These are phyloP conservation scores for Anastatus disparis DNA, from an alignment of 1,140 invertebrate genomes.

Conservation along the genomic window DNA sequence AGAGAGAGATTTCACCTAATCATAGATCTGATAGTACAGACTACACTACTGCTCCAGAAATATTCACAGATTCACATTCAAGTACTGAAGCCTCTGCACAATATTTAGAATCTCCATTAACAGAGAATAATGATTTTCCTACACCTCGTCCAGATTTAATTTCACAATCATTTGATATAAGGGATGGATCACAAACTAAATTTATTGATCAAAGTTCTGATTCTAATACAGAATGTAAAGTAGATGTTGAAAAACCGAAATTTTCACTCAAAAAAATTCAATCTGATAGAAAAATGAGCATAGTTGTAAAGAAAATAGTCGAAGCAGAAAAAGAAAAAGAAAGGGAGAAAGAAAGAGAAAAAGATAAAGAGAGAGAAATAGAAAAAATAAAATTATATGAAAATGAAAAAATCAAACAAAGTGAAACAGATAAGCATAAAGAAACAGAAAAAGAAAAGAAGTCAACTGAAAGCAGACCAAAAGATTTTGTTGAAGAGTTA, in stretches of 20 bases:
- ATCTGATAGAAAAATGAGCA: conserved; percentile 41
- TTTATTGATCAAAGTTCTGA: conserved; percentile 63
- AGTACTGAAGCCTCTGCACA: conserved; percentile 63
- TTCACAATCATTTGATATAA: conserved; percentile 39
- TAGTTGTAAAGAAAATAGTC: conserved; percentile 49
- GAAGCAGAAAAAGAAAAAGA: conserved; percentile 50
- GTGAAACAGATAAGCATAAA: conserved; percentile 36
- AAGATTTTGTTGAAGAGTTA: conserved; percentile 44
- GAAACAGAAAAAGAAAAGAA: conserved; percentile 54
- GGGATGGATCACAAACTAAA: conserved; percentile 53
- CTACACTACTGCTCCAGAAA: conserved; percentile 58
- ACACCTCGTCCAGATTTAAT: conserved; percentile 56
- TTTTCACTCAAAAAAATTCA: conserved; percentile 37
- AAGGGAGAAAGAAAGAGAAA: conserved; percentile 39
- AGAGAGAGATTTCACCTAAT: conserved; percentile 54
- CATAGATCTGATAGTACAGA: conserved; percentile 60
- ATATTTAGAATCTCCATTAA: conserved; percentile 61
- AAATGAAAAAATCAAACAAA: conserved; percentile 57
- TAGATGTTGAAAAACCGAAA: conserved; percentile 6
- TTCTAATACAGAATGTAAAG: conserved; percentile 13
- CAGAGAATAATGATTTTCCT: conserved; percentile 61
- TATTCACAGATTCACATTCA: conserved; percentile 59
- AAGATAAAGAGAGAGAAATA: conserved; percentile 44
- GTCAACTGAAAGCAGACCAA: conserved; percentile 57
- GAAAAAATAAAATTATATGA: conserved; percentile 17